phyloP scores from a whole-genome alignment of 2,888 invertebrate species.

The Nebria salina region DNA sequence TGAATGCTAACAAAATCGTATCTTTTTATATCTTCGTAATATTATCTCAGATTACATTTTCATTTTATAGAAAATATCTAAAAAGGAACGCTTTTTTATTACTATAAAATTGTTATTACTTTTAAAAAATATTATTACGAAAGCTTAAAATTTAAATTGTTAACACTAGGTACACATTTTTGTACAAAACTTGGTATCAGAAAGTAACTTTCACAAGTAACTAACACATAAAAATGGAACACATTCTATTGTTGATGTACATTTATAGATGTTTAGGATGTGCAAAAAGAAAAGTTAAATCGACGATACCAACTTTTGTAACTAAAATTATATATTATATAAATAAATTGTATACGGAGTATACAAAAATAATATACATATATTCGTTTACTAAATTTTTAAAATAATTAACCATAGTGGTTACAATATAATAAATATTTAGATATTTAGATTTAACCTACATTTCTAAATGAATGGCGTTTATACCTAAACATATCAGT shows the following conservation, averaged over 20 bases:
- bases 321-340: neutral
- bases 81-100: neutral
- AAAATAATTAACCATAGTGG: neutral
- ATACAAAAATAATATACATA: neutral
- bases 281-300: neutral
- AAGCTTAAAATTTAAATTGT: neutral
- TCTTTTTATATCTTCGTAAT: no score
- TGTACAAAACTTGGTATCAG: neutral
- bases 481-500: no score
- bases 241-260: constrained; percentile 1
- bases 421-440: neutral
- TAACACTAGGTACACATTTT: neutral
- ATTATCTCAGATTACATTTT: no score
- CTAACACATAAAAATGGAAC: neutral
- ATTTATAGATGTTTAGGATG: neutral
- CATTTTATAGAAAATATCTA: no score
- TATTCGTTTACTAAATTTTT: no score
- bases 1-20: no score
- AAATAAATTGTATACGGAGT: neutral
- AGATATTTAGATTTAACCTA: no score
- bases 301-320: neutral
- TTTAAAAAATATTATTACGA: neutral
- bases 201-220: neutral
- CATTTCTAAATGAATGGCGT: no score
- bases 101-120: neutral